Percentiles rank a stretch among this genome's conserved stretches.
Conservation (phyloP, 2,113 vertebrate species). For the Cheirogaleus medius region DNA sequence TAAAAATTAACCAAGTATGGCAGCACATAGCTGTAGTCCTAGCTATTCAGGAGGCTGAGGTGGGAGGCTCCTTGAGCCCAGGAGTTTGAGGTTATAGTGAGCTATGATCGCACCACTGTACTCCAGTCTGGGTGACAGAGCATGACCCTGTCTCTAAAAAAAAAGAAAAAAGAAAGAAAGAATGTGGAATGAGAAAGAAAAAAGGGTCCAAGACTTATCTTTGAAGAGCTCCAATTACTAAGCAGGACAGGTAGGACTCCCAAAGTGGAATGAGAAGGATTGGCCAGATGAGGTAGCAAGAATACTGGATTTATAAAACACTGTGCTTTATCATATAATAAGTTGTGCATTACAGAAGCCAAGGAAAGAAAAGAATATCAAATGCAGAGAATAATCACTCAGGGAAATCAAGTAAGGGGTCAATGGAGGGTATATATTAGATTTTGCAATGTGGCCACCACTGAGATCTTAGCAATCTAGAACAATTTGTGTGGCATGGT, state of each 20-base stretch:
- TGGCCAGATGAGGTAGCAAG: neutral
- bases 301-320: neutral
- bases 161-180: too few relatives aligned
- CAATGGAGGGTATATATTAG: accelerated
- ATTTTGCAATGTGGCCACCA: neutral
- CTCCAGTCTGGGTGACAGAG: too few relatives aligned
- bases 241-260: neutral
- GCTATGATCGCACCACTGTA: too few relatives aligned
- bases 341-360: neutral
- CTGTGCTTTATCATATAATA: neutral
- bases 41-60: too few relatives aligned
- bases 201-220: neutral
- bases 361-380: conserved; percentile 13
- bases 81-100: neutral
- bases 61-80: too few relatives aligned
- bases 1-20: too few relatives aligned
- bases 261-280: neutral
- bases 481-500: neutral
- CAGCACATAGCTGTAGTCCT: too few relatives aligned
- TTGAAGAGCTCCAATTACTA: neutral
- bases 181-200: neutral
- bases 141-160: too few relatives aligned
- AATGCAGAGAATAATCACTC: neutral
- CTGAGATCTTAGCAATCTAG: neutral
- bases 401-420: neutral